Percentiles rank a stretch among this genome's conserved stretches.
phyloP scores from a whole-genome alignment of 1,140 invertebrate genomes.

The Dinothrombium tinctorium region DNA sequence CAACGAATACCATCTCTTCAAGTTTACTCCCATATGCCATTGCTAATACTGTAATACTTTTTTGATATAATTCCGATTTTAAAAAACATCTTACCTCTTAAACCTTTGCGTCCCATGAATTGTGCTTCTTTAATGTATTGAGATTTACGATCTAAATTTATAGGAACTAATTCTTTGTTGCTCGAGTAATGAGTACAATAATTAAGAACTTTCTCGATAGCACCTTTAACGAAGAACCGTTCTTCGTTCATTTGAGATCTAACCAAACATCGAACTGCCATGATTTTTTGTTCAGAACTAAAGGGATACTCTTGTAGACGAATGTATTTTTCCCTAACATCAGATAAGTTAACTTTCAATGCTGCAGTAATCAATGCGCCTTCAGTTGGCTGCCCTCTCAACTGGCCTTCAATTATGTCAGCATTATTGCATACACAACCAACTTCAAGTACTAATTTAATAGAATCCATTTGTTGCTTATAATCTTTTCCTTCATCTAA shows the following conservation, averaged over 20 bases:
- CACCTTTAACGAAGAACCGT: slow-evolving; percentile 82
- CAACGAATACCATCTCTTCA: slow-evolving; percentile 61
- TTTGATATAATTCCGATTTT: slow-evolving; percentile 6
- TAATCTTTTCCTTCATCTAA: slow-evolving; percentile 40
- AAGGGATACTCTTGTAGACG: slow-evolving; percentile 88
- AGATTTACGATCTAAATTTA: slow-evolving; percentile 53
- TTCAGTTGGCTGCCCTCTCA: slow-evolving; percentile 90
- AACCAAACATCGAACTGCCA: slow-evolving; percentile 79
- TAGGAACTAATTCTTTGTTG: slow-evolving; percentile 36
- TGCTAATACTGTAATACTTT: slow-evolving; percentile 43
- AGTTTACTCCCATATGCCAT: slow-evolving; percentile 58
- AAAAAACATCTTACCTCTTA: slow-evolving; percentile 25
- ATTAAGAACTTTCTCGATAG: slow-evolving; percentile 63
- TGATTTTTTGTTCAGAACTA: slow-evolving; percentile 89
- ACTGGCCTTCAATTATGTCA: slow-evolving; percentile 48
- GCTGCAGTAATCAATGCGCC: slow-evolving; percentile 75
- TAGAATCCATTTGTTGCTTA: slow-evolving; percentile 5
- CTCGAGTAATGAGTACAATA: slow-evolving; percentile 61
- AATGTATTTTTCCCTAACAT: slow-evolving; percentile 50
- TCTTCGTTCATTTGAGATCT: slow-evolving; percentile 34
- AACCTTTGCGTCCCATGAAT: slow-evolving; percentile 44
- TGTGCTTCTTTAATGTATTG: slow-evolving; percentile 40
- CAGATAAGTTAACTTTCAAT: slow-evolving; percentile 52
- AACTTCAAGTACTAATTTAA: slow-evolving; percentile 22
- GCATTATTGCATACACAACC: slow-evolving; percentile 93